A percentile compares a stretch with the other conserved stretches of the same genome.
phyloP scores from a whole-genome alignment of 2,797 vertebrate genomes.

The Catamblyrhynchus diadema region DNA sequence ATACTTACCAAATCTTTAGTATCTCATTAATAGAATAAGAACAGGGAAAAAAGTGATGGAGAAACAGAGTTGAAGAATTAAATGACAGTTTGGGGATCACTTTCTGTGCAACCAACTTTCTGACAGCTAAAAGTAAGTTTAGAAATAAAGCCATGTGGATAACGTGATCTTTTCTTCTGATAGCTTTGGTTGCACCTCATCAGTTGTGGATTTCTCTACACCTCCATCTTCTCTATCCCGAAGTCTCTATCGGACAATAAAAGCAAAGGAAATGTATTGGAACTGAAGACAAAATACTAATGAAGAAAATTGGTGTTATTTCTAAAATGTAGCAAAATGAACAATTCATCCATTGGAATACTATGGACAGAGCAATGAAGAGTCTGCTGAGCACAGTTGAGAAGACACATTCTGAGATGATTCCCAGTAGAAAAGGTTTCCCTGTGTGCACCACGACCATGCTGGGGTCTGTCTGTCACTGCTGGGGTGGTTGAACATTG shows the following conservation, averaged over 20 bases:
- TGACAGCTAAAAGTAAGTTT: not conserved
- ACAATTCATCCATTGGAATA: not conserved
- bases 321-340: not conserved
- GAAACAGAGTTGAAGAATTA: not conserved
- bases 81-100: not conserved
- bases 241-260: not conserved
- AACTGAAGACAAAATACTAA: not conserved
- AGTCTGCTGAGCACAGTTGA: not conserved
- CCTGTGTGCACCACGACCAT: rapidly evolving
- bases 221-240: not conserved
- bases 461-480: not conserved
- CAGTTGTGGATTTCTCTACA: not conserved
- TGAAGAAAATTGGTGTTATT: not conserved
- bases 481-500: not conserved
- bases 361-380: not conserved
- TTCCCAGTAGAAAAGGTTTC: not conserved
- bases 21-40: not conserved
- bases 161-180: not conserved
- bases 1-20: not conserved
- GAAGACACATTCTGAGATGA: not conserved
- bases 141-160: not conserved
- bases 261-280: not conserved
- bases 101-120: not conserved
- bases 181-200: not conserved
- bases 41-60: not conserved